These are phyloP conservation scores for Trichonephila clavipes DNA, from an alignment of 1,140 invertebrate species.

Conservation along the genomic window DNA sequence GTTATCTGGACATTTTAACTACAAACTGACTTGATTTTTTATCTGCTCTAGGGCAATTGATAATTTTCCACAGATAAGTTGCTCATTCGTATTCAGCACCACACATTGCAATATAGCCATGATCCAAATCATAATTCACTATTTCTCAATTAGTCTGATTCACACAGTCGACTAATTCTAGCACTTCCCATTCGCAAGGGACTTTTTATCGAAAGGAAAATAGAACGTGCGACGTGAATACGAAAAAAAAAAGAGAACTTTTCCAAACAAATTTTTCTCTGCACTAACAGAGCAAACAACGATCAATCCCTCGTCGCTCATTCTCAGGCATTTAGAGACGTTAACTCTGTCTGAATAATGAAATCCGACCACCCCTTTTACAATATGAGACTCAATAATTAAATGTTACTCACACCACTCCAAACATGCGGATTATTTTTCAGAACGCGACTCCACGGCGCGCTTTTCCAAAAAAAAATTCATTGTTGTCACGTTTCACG, in stretches of 20 bases:
- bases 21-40: not conserved
- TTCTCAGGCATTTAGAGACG: not conserved
- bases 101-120: not conserved
- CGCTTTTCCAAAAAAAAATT: not conserved
- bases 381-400: not conserved
- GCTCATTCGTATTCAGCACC: not conserved
- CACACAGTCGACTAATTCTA: not conserved
- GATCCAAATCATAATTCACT: not conserved
- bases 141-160: not conserved
- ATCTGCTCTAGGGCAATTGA: not conserved
- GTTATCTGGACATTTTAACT: not conserved
- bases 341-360: not conserved
- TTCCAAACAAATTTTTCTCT: not conserved
- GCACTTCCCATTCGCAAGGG: not conserved
- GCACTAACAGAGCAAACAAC: not conserved
- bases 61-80: not conserved
- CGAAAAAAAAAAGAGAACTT: not conserved
- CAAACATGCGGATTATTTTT: not conserved
- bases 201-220: not conserved
- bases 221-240: not conserved
- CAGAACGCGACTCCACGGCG: not conserved
- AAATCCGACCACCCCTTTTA: not conserved
- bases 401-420: not conserved
- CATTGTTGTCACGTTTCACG: constrained; percentile 6
- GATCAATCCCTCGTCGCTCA: not conserved